Evolutionary conservation across 2,113 vertebrate genomes (phyloP), one percentile per base, ranked within the genome.

Genomic region (Alectura lathami): DNA sequence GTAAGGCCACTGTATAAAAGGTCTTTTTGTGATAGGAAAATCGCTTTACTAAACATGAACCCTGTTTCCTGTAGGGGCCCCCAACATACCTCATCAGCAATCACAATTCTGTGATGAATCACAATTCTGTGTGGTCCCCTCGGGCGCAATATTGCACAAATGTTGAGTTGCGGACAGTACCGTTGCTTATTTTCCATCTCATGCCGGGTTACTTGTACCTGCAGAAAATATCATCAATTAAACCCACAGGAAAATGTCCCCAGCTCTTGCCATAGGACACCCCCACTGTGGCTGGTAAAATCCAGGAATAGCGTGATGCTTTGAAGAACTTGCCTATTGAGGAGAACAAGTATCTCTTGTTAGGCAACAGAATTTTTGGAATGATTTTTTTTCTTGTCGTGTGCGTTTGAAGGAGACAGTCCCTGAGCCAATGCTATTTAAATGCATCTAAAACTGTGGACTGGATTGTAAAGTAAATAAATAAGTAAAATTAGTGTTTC

Each of bases 231-330:
- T 57, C 51, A 26, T 74, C 54, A 69, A 5, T 14, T 70, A 30
- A 83, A 34, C 30, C 11, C 11, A 7, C n/a, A 4, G 26, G 38
- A n/a, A 54, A 66, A 16, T 17, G 40, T 51, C 29, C 43, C 27
- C 54, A 36, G 5, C 6, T 13, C 8, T 11, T 17, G 45, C 34
- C 16, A 29, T 50, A 40, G 68, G 38, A 27, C 66, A 81, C 9
- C 7, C 22, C 26, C 8, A 2, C 6, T 43, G 2, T 3, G 29
- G 38, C 36, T 9, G 50, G 16, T 38, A 60, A 78, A n/a, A 56
- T 6, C 1, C 0, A 13, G 82, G 78, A 74, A 23, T 3, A 64
- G 24, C 18, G 21, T 0, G 0, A 11, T 2, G 5, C 27, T 69
- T 38, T 70, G n/a, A 86, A 75, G 74, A 70, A 26, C 6, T 14